These are phyloP conservation scores for Chloroceryle aenea DNA, from an alignment of 2,113 vertebrate genomes.

Conservation along the genomic window DNA sequence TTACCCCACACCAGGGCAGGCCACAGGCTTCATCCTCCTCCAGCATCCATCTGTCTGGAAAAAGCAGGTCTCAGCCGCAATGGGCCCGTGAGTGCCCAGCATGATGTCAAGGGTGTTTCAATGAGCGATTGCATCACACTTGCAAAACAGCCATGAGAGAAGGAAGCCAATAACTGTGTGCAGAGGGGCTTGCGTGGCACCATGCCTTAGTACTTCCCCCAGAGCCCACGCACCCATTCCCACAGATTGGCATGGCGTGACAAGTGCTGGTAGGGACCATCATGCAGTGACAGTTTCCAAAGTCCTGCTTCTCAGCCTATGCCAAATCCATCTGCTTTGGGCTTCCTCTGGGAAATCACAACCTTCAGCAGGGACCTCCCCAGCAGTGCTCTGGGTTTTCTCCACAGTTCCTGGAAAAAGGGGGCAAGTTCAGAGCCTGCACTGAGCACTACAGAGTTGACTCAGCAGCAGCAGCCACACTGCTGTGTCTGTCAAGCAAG, in stretches of 20 bases:
- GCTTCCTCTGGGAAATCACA: neutral
- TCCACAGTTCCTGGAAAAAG: neutral
- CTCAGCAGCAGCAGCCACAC: neutral
- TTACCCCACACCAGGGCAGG: neutral
- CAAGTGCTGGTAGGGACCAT: neutral
- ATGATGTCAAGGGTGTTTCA: too few species aligned
- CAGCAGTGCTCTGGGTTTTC: neutral
- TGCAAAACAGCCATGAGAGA: neutral
- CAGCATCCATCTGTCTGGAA: neutral
- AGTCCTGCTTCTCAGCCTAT: neutral
- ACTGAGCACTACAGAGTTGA: rapidly evolving
- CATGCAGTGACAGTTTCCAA: rapidly evolving
- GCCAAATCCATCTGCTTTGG: rapidly evolving
- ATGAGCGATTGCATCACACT: neutral
- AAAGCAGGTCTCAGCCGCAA: rapidly evolving
- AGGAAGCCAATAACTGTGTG: neutral
- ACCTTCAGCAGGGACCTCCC: neutral
- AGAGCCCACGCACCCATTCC: rapidly evolving
- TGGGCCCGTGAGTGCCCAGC: rapidly evolving
- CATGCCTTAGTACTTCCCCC: rapidly evolving
- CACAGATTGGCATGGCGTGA: rapidly evolving
- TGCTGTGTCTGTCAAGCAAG: rapidly evolving
- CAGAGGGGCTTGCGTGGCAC: rapidly evolving
- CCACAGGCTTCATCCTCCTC: neutral
- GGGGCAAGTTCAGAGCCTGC: too few species aligned